Conservation (phyloP, 2,113 vertebrate genomes). For the Mustelus asterias region DNA sequence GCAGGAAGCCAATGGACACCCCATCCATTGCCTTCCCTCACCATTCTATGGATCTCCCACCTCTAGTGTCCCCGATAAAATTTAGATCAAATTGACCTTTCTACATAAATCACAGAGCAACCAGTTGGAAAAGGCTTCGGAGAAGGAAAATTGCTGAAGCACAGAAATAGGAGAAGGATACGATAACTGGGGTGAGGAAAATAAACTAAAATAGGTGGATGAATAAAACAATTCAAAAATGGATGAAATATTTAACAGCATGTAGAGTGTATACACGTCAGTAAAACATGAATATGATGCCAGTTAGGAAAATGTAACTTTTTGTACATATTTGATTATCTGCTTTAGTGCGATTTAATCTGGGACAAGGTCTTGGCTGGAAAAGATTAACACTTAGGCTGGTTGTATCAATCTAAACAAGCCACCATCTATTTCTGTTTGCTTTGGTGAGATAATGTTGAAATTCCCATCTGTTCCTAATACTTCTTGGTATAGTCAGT, state of each 20-base stretch:
- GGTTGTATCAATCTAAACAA: not conserved
- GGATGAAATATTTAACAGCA: not conserved
- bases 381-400: not conserved
- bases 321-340: not conserved
- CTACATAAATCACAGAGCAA: not conserved
- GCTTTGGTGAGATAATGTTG: slow-evolving; percentile 15
- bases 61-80: no score
- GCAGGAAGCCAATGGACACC: no score
- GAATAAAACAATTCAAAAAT: not conserved
- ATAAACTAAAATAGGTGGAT: not conserved
- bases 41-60: no score
- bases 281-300: not conserved
- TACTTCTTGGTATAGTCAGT: not conserved
- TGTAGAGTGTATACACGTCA: not conserved
- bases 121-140: not conserved
- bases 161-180: not conserved
- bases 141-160: not conserved
- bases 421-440: not conserved
- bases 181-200: not conserved
- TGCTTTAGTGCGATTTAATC: not conserved
- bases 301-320: not conserved
- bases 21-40: no score
- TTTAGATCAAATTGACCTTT: not conserved
- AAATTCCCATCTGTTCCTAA: slow-evolving; percentile 20
- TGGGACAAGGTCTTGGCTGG: not conserved